These are phyloP conservation scores for Corynorhinus townsendii DNA, from an alignment of 2,113 vertebrate species.

Conservation along the genomic window DNA sequence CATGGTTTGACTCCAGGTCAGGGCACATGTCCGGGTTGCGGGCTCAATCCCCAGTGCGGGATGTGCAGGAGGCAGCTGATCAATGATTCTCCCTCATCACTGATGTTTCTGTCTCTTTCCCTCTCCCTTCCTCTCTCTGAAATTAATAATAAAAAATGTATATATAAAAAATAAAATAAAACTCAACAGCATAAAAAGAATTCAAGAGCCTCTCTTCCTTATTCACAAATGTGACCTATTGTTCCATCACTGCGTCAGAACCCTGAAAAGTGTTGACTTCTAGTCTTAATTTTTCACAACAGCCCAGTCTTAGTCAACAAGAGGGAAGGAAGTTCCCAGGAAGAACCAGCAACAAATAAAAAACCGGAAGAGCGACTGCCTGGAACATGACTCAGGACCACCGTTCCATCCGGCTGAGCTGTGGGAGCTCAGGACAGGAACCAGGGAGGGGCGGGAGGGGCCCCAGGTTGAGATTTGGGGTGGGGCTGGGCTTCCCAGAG, in stretches of 20 bases:
- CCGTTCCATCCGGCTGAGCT: accelerated
- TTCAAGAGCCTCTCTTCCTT: background rate
- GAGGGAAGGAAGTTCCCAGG: background rate
- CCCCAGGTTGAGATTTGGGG: background rate
- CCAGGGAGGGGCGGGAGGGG: background rate
- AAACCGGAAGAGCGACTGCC: background rate
- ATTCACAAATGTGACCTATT: accelerated
- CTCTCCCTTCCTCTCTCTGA: background rate
- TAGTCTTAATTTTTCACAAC: background rate
- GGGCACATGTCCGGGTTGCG: too few species aligned
- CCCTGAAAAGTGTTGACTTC: accelerated
- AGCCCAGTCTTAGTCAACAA: accelerated
- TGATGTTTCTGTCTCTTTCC: background rate
- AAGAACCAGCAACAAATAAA: background rate
- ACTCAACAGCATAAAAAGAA: background rate
- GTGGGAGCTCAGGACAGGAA: background rate
- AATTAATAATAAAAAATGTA: background rate
- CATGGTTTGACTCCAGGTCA: too few species aligned
- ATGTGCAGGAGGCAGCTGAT: background rate
- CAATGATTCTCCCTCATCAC: background rate
- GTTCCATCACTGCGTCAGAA: accelerated
- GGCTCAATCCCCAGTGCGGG: too few species aligned
- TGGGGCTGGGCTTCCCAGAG: background rate
- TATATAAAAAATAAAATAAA: background rate
- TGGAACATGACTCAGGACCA: background rate